These are phyloP conservation scores for Pantherophis alleghaniensis DNA, from an alignment of 2,797 vertebrate genomes.

Conservation along the genomic window DNA sequence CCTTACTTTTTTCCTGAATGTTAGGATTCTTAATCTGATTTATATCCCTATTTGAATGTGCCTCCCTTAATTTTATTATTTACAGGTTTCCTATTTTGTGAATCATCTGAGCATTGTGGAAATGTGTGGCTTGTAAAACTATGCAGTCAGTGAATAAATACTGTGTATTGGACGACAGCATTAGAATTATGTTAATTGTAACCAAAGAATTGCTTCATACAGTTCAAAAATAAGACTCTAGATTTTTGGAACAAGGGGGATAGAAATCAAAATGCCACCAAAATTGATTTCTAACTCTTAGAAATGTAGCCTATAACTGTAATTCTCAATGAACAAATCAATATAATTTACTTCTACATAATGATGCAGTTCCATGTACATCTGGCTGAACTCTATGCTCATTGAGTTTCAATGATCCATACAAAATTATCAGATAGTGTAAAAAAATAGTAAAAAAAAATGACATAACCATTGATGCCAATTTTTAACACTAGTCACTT, in stretches of 20 bases:
- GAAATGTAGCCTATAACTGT: slow-evolving; percentile 1
- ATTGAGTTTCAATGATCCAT: neutral
- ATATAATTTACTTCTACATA: slow-evolving; percentile 12
- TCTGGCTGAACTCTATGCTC: slow-evolving; percentile 2
- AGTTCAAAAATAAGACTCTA: neutral
- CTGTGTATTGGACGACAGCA: neutral
- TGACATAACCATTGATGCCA: neutral
- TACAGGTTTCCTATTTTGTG: neutral
- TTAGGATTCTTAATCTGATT: neutral
- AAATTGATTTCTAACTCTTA: neutral
- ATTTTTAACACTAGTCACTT: neutral
- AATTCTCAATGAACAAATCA: slow-evolving; percentile 23
- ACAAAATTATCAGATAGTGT: neutral
- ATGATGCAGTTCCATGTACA: slow-evolving; percentile 6
- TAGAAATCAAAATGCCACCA: neutral
- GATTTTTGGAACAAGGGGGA: neutral
- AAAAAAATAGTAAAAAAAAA: neutral
- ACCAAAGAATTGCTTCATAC: neutral
- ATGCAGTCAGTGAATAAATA: neutral
- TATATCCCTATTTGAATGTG: neutral
- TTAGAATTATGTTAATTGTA: neutral
- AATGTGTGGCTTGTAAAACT: neutral
- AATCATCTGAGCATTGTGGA: neutral
- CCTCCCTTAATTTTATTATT: neutral
- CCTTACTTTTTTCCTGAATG: neutral